A percentile compares a stretch with the other conserved stretches of the same genome.
Evolutionary conservation across 2,888 invertebrate genomes (phyloP).

Genomic region (Seladonia tumulorum): DNA sequence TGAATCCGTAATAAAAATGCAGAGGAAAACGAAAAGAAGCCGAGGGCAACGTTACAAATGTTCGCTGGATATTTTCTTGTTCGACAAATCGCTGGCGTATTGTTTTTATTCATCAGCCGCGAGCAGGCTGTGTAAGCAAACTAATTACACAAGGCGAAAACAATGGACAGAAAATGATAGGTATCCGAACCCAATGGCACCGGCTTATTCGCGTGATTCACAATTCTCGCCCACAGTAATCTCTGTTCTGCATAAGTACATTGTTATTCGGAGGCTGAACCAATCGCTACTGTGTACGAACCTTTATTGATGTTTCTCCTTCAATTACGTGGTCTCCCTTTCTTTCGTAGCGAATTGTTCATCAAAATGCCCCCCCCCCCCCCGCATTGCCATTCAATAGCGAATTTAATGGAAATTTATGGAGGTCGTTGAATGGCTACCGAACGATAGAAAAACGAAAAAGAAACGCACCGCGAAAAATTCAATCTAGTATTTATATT

Average conservation of each 20-base stretch:
- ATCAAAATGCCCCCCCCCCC: not conserved
- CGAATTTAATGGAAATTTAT: not conserved
- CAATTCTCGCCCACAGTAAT: conserved; percentile 61
- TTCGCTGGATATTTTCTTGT: conserved; percentile 13
- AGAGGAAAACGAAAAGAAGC: not conserved
- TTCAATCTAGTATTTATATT: not conserved
- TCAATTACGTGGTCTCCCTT: conserved; percentile 16
- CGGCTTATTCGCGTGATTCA: conserved; percentile 46
- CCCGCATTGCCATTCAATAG: not conserved
- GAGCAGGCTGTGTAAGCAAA: not conserved
- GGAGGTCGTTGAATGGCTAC: not conserved
- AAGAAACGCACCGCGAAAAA: not conserved
- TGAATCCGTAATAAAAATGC: no score
- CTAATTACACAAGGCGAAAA: conserved; percentile 43
- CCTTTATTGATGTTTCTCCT: conserved; percentile 27
- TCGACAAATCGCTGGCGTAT: conserved; percentile 18
- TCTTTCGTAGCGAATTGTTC: not conserved
- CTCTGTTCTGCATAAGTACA: conserved; percentile 48
- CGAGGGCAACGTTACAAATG: not conserved
- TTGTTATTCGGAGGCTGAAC: conserved; percentile 53
- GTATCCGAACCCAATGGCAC: conserved; percentile 54
- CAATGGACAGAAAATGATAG: conserved; percentile 54
- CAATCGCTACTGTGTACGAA: conserved; percentile 45
- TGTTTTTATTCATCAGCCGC: conserved; percentile 10
- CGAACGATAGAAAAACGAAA: not conserved